Evolutionary conservation across 2,113 vertebrate species (phyloP), one percentile per base, ranked within the genome.

Genomic region (Craseonycteris thonglongyai): DNA sequence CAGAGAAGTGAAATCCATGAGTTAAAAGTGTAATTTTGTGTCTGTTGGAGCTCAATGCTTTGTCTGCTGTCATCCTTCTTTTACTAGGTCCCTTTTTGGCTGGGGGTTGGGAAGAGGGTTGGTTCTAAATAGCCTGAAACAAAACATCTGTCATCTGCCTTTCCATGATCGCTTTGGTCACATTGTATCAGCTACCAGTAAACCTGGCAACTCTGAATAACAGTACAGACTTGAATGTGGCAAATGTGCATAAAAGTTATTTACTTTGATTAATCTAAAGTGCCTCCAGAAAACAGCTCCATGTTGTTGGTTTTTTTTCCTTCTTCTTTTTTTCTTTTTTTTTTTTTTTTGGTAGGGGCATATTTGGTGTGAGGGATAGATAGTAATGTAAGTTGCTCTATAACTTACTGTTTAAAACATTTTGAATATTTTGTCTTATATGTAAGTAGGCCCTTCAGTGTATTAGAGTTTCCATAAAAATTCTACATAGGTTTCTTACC

Each of bases 351-450:
- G 9, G 2, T 5, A 16, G 22, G 12, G 2, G 1, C 2, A 21
- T 85, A 19, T 69, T 83, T 95, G 59, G 33, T 75, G 26, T 30
- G 38, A 92, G 42, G 10, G 5, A 0, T 68, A 85, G 5, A 0
- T 68, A 85, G 18, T 85, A 56, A 56, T 95, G 84, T 82, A 90
- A 87, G 24, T 95, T 83, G 45, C 40, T 91, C 69, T 94, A 3
- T 81, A 82, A 82, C 24, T 86, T 88, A 66, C 22, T 47, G 6
- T 86, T 5, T 92, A 85, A 94, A 75, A 91, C 58, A 40, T 38
- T 88, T 81, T 79, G 59, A 90, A 94, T 75, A 88, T 51, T 66
- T 66, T 83, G 58, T 71, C 63, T 84, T 51, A 66, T n/a, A 30
- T 68, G 42, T 80, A 47, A 61, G 72, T 69, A 84, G 38, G 10